phyloP scores from a whole-genome alignment of 2,797 vertebrate genomes.

The Eidolon dupreanum region DNA sequence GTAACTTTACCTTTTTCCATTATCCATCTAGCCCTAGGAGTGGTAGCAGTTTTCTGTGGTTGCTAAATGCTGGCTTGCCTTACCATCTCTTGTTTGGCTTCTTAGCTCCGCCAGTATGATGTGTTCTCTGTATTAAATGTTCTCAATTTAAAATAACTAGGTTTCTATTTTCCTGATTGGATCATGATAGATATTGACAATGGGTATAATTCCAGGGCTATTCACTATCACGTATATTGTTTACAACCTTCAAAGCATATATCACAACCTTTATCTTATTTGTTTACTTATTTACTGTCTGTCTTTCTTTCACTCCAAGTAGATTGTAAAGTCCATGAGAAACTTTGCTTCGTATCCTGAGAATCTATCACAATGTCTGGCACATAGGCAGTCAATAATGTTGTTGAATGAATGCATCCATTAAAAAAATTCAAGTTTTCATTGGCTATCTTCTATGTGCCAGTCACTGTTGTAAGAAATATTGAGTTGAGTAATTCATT shows the following conservation, averaged over 20 bases:
- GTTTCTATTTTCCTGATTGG: slow-evolving; percentile 8
- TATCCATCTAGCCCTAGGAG: neutral
- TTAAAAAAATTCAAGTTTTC: neutral
- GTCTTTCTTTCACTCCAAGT: neutral
- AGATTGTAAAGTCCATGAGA: neutral
- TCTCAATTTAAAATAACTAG: neutral
- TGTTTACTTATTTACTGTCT: neutral
- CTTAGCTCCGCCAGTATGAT: neutral
- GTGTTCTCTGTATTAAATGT: neutral
- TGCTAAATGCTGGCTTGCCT: neutral
- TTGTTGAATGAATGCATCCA: slow-evolving; percentile 16
- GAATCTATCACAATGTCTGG: neutral
- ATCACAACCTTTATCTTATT: slow-evolving; percentile 1
- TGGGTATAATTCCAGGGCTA: neutral
- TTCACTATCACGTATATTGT: neutral
- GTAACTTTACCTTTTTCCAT: neutral
- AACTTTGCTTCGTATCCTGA: slow-evolving; percentile 21
- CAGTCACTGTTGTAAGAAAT: neutral
- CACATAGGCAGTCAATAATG: neutral
- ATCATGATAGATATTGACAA: neutral
- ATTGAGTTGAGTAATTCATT: slow-evolving; percentile 20
- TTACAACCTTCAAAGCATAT: slow-evolving; percentile 4
- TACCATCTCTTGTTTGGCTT: neutral
- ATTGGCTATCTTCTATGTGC: neutral
- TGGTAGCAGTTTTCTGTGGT: neutral